Evolutionary conservation across 2,113 vertebrate species (phyloP), one percentile per base, ranked within the genome.

Genomic region (Lamprotornis superbus): DNA sequence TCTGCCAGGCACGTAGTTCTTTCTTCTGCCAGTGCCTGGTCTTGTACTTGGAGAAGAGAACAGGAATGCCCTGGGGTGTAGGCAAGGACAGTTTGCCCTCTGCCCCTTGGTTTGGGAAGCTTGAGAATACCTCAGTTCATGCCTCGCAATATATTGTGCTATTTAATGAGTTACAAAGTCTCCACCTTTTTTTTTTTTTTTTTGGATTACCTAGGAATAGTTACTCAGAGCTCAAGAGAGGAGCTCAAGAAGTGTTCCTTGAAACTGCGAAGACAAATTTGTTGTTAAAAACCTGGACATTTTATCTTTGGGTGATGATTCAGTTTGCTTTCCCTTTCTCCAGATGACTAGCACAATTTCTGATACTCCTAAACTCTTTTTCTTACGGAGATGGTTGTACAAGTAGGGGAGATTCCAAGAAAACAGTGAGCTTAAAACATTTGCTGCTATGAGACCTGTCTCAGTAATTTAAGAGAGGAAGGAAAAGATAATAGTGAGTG

Each of bases 1-100:
- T 85, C 90, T 94, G 93, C 90, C 92, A 96, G 71, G 60, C 95
- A 95, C 68, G 90, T 95, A 95, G 60, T 78, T 85, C 55, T 40
- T 37, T 60, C 47, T 81, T 63, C 86, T 95, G 93, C 89, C 89
- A 84, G 73, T 47, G 52, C 61, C 81, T 82, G 79, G 63, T 65
- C 81, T 93, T 64, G n/a, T 44, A 14, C 80, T 95, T 9, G 21
- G 60, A 60, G 44, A 91, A 83, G 80, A 42, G 73, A 89, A 83
- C 83, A 71, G 56, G 19, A 53, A 40, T 89, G 63, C 65, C 87
- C 60, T 63, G 83, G 37, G 52, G 64, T 33, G 73, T 37, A 83
- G 71, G 52, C 83, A 87, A 67, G 87, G 59, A 63, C 83, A 56
- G 15, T 74, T 90, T 83, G 64, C 39, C 74, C 53, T 55, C 31